Evolutionary conservation across 2,113 vertebrate genomes (phyloP), one percentile per base, ranked within the genome.

Genomic region (Syngnathus scovelli): DNA sequence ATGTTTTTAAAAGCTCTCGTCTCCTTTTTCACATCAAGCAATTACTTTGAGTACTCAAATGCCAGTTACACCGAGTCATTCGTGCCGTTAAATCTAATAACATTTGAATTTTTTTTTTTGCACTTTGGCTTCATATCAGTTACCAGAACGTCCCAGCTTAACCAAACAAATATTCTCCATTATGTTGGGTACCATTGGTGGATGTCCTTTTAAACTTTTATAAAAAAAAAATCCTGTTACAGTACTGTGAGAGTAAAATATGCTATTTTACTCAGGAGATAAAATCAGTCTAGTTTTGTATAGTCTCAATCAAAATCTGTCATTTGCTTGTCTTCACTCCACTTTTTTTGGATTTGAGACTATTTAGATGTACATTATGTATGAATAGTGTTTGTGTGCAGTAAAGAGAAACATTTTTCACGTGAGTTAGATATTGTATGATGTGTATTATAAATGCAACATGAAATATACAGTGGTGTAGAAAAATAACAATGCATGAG

Each of bases 321-420:
- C 44, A 16, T 65, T n/a, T 19, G 72, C 41, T 71, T 61, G 44
- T 65, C 27, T 52, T 68, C 38, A 67, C 11, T 54, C 41, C 43
- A 54, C 19, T 9, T 0, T 21, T 49, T 4, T 63, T 58, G 13
- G 16, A 23, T 64, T 43, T n/a, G 41, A 38, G 36, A 15, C 16
- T 60, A 13, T 66, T 36, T 74, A 51, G 66, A 46, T 84, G 69
- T 78, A 69, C 52, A 75, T 39, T 37, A 21, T 70, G 56, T 71
- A 54, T 75, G 21, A 70, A 61, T 69, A 9, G 48, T 6, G 15
- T 66, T 61, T 78, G 65, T 78, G 76, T 79, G 56, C n/a, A 67
- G 23, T 72, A 43, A 83, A 85, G 65, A 33, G 33, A 74, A 81
- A 37, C 7, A 19, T 43, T 61, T 23, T 23, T 23, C 39, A 43